Base-by-base conservation (phyloP, 2,888 invertebrate genomes). In the Pristionchus arcanus region DNA sequence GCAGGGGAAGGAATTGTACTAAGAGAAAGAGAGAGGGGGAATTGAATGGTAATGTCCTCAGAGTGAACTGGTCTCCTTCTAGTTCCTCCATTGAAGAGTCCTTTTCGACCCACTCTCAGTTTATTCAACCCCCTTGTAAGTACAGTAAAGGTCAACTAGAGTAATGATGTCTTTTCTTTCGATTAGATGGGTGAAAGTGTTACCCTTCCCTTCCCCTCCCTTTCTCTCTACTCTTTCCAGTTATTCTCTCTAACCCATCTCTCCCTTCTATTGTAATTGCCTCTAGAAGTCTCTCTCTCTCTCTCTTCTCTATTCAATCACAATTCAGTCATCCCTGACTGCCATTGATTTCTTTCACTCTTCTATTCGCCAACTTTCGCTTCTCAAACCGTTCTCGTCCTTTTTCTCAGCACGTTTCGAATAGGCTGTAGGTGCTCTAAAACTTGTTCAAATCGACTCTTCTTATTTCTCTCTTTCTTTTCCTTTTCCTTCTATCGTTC, bases 381-480 rank as follows among this genome's bases (percentile, higher is more conserved):
- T 55, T 42, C 68, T 66, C 31, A 68, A 66, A 87, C 42, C 68
- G 53, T 87, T 87, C 71, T 49, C 19, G 34, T 68, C 34, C 71
- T 31, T 68, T 68, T 25, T 28, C 53, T 68, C n/a, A 81, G n/a
- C 84, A 83, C 84, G 59, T 85, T 55, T 55, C 74, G 37, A 74
- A 74, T 74, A 81, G 55, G 59, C 55, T 37, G 59, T 85, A 63
- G n/a, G 84, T 85, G 59, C 84, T 55, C 59, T 31, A 85, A 85
- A 85, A 85, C 84, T 85, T 85, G 84, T 85, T 85, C 84, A 85
- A 85, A 59, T 85, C 84, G 84, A 85, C 87, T 86, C 59, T 59
- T 63, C 34, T 16, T 49, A 31, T 87, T 49, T 68, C 87, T 59
- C 31, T 55, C 55, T 63, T 84, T 63, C 84, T 59, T 49, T 66